Conservation (phyloP, 2,113 vertebrate genomes). For the Anoura caudifer region DNA sequence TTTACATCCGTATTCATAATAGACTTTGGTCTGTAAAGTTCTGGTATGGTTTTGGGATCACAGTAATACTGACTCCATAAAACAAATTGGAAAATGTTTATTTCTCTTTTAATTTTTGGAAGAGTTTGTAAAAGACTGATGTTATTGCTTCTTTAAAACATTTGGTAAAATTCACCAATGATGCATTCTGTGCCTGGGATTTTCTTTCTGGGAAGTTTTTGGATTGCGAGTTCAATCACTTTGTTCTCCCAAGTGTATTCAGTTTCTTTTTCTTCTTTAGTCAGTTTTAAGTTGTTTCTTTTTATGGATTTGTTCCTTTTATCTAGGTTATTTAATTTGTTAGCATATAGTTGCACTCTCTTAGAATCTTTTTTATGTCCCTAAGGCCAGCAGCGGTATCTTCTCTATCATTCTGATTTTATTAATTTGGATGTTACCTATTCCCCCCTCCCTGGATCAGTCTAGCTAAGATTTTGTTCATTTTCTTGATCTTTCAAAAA, state of each 20-base stretch:
- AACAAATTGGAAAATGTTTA: background rate
- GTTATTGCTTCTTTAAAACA: background rate
- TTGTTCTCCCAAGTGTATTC: background rate
- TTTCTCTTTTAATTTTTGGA: background rate
- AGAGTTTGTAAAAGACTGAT: background rate
- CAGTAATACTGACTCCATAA: background rate
- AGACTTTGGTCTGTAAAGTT: background rate
- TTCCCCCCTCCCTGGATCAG: background rate
- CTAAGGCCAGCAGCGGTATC: background rate
- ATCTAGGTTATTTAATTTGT: background rate
- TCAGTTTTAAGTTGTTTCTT: background rate
- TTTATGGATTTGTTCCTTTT: background rate
- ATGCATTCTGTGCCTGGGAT: background rate
- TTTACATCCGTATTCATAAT: background rate
- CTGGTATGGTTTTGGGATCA: background rate
- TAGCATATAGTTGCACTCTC: background rate
- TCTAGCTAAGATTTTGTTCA: background rate
- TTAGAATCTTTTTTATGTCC: background rate
- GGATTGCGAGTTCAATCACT: background rate
- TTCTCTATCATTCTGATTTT: background rate
- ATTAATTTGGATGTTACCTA: background rate
- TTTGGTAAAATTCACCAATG: background rate
- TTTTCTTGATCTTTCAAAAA: constrained; percentile 25
- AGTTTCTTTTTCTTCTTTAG: background rate
- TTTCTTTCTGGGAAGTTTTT: background rate